Evolutionary conservation across 1,140 invertebrate species (phyloP).

Genomic region (Aphaenogaster rudis): DNA sequence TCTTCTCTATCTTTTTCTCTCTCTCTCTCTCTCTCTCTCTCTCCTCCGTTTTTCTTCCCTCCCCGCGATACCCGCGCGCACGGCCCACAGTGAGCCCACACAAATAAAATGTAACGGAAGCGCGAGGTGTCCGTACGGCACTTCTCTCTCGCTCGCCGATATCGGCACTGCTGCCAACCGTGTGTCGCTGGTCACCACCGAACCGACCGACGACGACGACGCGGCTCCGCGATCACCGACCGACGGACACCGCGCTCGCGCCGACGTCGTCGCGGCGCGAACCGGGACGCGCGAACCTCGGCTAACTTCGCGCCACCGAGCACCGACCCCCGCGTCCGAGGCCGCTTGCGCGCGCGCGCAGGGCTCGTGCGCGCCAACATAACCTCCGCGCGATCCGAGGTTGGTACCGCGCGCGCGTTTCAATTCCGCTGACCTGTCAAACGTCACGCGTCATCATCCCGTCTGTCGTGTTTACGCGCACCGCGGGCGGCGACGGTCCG

Average conservation of each 20-base stretch:
- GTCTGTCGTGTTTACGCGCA: background rate
- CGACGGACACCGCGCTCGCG: background rate
- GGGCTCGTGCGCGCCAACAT: background rate
- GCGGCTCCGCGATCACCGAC: background rate
- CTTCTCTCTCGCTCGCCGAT: conserved; percentile 64
- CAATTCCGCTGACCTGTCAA: conserved; percentile 4
- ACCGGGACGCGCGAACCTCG: background rate
- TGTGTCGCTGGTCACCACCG: background rate
- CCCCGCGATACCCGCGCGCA: conserved; percentile 2
- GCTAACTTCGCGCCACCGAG: background rate
- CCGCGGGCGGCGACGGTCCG: background rate
- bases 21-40: background rate
- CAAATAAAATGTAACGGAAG: conserved; percentile 75
- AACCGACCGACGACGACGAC: background rate
- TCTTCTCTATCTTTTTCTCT: background rate
- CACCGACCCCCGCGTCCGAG: background rate
- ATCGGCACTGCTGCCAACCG: conserved; percentile 68
- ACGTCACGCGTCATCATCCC: background rate
- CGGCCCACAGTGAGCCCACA: background rate
- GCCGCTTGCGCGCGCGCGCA: background rate
- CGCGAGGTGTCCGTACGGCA: conserved; percentile 49
- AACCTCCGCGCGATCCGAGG: conserved; percentile 17
- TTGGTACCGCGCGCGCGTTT: conserved; percentile 33
- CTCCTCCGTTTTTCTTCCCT: conserved; percentile 7
- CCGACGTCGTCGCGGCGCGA: background rate